Conservation (phyloP, 1,140 invertebrate species). For the Zaprionus ornatus region DNA sequence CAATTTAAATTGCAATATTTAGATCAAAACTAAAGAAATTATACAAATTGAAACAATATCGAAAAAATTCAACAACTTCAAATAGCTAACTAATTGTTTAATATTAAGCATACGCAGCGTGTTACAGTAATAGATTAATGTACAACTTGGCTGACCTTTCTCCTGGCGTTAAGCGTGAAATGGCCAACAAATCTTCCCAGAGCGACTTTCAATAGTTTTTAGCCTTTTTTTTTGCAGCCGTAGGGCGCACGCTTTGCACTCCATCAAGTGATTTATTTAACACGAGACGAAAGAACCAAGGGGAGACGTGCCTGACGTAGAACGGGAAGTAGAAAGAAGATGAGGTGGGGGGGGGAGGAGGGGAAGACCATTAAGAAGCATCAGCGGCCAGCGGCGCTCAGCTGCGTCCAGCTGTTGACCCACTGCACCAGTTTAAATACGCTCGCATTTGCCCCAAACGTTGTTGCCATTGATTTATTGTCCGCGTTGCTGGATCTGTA, state of each 20-base stretch:
- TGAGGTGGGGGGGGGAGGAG: neutral
- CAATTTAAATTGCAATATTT: too few relatives aligned
- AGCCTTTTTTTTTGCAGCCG: slow-evolving; percentile 12
- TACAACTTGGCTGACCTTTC: neutral
- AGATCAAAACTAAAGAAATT: too few relatives aligned
- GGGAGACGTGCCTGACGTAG: slow-evolving; percentile 10
- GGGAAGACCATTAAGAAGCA: slow-evolving; percentile 64
- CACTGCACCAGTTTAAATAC: slow-evolving; percentile 71
- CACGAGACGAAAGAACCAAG: slow-evolving; percentile 29
- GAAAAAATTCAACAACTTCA: too few relatives aligned
- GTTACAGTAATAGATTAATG: neutral
- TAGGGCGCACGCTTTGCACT: slow-evolving; percentile 63
- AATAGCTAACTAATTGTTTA: too few relatives aligned
- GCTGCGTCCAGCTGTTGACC: slow-evolving; percentile 66
- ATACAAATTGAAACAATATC: too few relatives aligned
- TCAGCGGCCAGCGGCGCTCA: slow-evolving; percentile 39
- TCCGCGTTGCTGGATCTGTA: slow-evolving; percentile 25
- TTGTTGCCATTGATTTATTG: slow-evolving; percentile 69
- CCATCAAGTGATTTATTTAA: slow-evolving; percentile 80
- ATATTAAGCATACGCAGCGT: slow-evolving; percentile 30
- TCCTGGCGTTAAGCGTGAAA: slow-evolving; percentile 6
- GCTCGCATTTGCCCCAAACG: slow-evolving; percentile 33
- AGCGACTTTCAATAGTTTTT: slow-evolving; percentile 38
- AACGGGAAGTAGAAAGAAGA: neutral
- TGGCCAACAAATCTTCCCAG: slow-evolving; percentile 37